phyloP scores from a whole-genome alignment of 2,797 vertebrate genomes.

The Spheniscus humboldti region DNA sequence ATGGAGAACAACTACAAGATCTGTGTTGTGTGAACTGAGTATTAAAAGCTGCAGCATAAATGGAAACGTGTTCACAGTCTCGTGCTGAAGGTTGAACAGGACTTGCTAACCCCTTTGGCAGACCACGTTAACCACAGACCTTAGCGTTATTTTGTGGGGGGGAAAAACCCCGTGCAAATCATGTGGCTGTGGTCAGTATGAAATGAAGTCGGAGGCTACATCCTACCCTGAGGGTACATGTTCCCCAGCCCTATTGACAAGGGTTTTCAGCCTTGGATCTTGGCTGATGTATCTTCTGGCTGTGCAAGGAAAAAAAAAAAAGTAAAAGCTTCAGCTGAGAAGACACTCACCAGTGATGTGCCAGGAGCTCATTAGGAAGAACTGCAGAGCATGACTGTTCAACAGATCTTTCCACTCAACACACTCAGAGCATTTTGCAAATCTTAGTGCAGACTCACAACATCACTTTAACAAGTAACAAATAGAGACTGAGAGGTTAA shows the following conservation, averaged over 20 bases:
- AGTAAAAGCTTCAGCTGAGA: not conserved
- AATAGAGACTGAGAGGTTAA: not conserved
- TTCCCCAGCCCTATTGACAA: not conserved
- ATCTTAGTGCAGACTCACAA: not conserved
- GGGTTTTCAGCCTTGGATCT: not conserved
- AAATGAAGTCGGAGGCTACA: not conserved
- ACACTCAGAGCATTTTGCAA: not conserved
- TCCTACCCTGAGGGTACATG: not conserved
- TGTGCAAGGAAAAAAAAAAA: not conserved
- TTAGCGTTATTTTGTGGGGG: not conserved
- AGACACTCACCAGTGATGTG: not conserved
- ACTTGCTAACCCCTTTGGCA: not conserved
- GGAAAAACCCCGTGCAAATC: not conserved
- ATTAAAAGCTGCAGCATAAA: not conserved
- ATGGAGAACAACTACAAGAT: not conserved
- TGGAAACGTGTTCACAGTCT: not conserved
- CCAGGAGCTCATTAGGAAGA: not conserved
- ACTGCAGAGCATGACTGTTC: not conserved
- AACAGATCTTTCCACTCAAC: not conserved
- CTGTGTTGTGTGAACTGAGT: not conserved
- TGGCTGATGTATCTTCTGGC: not conserved
- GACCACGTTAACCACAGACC: not conserved
- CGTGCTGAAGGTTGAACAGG: not conserved
- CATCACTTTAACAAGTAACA: not conserved
- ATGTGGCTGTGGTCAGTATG: fast-evolving